A percentile compares a stretch with the other conserved stretches of the same genome.
Conservation (phyloP, 2,797 vertebrate genomes). For the Rousettus madagascariensis region DNA sequence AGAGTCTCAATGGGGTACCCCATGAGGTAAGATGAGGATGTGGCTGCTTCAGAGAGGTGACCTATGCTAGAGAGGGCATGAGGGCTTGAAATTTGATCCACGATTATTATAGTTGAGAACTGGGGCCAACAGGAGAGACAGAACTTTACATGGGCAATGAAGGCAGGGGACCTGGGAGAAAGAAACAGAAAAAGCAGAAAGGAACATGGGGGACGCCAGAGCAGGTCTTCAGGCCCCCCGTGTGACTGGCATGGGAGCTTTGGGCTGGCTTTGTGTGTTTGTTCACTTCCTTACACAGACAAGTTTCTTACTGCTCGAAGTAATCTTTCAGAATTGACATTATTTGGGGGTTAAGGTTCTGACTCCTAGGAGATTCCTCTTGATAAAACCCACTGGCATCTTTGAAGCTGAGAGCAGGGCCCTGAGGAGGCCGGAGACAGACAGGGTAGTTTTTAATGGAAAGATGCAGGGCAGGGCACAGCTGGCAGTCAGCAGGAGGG, state of each 20-base stretch:
- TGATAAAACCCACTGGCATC: conserved; percentile 23
- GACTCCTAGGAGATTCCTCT: conserved; percentile 25
- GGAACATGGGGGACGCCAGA: accelerated
- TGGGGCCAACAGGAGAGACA: not conserved
- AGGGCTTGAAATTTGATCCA: not conserved
- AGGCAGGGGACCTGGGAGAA: not conserved
- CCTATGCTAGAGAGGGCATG: not conserved
- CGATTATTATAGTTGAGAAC: not conserved
- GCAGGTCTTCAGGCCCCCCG: not conserved
- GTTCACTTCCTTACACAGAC: conserved; percentile 2
- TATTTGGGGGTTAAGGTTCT: not conserved
- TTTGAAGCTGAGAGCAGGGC: not conserved
- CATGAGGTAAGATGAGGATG: not conserved
- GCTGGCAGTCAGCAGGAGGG: conserved; percentile 41
- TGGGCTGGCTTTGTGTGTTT: not conserved
- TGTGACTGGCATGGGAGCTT: not conserved
- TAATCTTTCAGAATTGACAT: conserved; percentile 44
- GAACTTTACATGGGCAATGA: not conserved
- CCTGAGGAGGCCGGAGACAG: not conserved
- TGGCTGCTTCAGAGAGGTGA: not conserved
- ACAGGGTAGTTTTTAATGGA: conserved; percentile 24
- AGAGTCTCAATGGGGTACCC: not conserved
- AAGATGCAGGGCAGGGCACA: not conserved
- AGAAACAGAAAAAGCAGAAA: not conserved
- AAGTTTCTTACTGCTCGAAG: not conserved